Base-by-base conservation (phyloP, 2,797 vertebrate species). In the Falco cherrug region DNA sequence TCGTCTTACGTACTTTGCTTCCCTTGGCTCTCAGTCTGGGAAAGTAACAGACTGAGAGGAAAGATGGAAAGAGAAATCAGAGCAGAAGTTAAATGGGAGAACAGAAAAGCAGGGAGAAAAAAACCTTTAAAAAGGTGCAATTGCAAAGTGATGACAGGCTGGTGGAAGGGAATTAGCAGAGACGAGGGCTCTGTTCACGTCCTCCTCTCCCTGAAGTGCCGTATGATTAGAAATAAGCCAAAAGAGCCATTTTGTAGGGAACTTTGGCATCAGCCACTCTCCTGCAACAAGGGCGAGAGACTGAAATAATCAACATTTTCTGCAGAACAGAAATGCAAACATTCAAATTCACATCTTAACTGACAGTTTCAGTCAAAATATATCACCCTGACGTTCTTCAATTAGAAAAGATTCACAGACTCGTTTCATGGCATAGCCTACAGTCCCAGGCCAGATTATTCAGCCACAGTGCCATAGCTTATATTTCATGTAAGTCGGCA, bases 321-420 rank as follows among this genome's bases (percentile, higher is more conserved):
- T 8, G 4, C 1, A 0, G 81, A 83, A 53, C 90, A 80, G 90
- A 92, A 83, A 95, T 85, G 95, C 95, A 96, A 95, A 95, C 95
- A 80, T 71, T 92, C 53, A 53, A 59, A 95, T 64, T 77, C 95
- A 29, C 75, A 25, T 96, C 93, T 50, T 25, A 53, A 2, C 91
- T 95, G 95, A 95, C 95, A 96, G 91, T 25, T 95, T 37, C 87
- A 87, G 96, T 97, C 91, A 96, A 96, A 97, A 97, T 92, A 96
- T 87, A 87, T 77, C 92, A 85, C 81, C 89, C 88, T 94, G 92
- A 53, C 10, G 0, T 74, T 90, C 93, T 80, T 60, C 89, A 91
- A 64, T 21, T 74, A 91, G 87, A 50, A 82, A 59, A 93, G 95
- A 93, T 73, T 92, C 92, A 26, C 89, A 93, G 91, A 60, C 87